Conservation (phyloP, 2,888 invertebrate species). For the Thyatira batis region DNA sequence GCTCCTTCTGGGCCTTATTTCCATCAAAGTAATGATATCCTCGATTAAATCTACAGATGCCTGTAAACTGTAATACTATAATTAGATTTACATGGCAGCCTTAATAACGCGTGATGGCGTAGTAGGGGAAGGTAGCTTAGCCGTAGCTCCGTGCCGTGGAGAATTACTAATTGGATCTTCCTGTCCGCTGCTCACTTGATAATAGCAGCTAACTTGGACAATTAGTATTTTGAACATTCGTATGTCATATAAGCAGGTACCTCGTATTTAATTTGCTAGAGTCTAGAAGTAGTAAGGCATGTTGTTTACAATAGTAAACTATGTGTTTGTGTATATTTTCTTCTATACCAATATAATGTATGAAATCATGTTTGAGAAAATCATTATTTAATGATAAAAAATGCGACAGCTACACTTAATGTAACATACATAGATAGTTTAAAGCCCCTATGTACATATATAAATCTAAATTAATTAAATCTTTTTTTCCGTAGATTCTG, state of each 20-base stretch:
- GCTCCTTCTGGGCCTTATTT: constrained; percentile 45
- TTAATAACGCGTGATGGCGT: constrained; percentile 35
- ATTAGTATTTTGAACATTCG: constrained; percentile 10
- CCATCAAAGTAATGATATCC: constrained; percentile 51
- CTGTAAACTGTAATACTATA: constrained; percentile 21
- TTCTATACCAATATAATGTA: no score
- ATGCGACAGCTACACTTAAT: no score
- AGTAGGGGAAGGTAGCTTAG: constrained; percentile 17
- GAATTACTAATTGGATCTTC: constrained; percentile 53
- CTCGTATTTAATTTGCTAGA: no score
- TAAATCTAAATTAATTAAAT: not conserved
- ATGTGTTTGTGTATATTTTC: no score
- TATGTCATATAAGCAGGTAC: no score
- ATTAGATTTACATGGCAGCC: constrained; percentile 45
- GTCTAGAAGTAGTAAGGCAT: no score
- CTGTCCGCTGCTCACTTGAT: constrained; percentile 33
- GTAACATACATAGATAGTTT: no score
- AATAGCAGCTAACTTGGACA: constrained; percentile 36
- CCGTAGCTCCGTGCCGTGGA: constrained; percentile 26
- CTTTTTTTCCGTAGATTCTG: constrained; percentile 89
- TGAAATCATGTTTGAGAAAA: no score
- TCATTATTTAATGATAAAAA: no score
- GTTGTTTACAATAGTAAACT: no score
- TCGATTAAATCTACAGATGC: constrained; percentile 42
- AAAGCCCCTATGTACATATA: no score